Percentiles rank a stretch among this genome's conserved stretches.
Evolutionary conservation across 2,113 vertebrate genomes (phyloP).

Genomic region (Planiliza haematocheilus): DNA sequence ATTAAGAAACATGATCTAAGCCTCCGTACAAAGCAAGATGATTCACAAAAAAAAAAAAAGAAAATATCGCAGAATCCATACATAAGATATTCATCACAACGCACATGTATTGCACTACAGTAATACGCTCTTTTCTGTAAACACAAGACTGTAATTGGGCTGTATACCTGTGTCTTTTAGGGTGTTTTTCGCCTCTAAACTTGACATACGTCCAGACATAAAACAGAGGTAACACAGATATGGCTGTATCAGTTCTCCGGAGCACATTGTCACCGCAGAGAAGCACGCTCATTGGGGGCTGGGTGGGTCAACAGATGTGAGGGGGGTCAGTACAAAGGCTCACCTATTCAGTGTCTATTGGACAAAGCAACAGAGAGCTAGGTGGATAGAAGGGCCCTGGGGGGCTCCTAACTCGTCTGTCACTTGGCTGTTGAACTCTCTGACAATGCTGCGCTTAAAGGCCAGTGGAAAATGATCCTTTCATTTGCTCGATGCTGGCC

Average conservation of each 20-base stretch:
- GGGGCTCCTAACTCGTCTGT: constrained; percentile 83
- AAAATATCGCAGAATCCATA: constrained; percentile 62
- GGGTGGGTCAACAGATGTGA: constrained; percentile 82
- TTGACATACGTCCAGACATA: constrained; percentile 58
- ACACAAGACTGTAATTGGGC: constrained; percentile 41
- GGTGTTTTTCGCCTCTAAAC: constrained; percentile 54
- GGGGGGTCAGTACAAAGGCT: constrained; percentile 84
- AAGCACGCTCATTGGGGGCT: constrained; percentile 76
- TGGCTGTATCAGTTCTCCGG: constrained; percentile 76
- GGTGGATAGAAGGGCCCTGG: constrained; percentile 76
- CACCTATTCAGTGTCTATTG: constrained; percentile 85
- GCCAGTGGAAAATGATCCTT: constrained; percentile 81
- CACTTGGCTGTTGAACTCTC: constrained; percentile 80
- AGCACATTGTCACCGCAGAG: constrained; percentile 74
- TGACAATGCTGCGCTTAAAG: constrained; percentile 83
- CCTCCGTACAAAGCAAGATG: constrained; percentile 63
- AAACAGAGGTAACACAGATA: constrained; percentile 67
- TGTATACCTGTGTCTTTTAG: constrained; percentile 6
- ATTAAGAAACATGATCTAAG: constrained; percentile 77
- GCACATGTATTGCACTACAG: constrained; percentile 1
- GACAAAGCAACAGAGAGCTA: constrained; percentile 79
- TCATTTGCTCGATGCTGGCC: constrained; percentile 70
- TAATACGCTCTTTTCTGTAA: constrained; percentile 1
- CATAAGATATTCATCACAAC: constrained; percentile 55
- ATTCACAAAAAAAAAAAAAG: constrained; percentile 54